These are phyloP conservation scores for Hydroisotoma schaefferi DNA, from an alignment of 2,888 invertebrate species.

Conservation along the genomic window DNA sequence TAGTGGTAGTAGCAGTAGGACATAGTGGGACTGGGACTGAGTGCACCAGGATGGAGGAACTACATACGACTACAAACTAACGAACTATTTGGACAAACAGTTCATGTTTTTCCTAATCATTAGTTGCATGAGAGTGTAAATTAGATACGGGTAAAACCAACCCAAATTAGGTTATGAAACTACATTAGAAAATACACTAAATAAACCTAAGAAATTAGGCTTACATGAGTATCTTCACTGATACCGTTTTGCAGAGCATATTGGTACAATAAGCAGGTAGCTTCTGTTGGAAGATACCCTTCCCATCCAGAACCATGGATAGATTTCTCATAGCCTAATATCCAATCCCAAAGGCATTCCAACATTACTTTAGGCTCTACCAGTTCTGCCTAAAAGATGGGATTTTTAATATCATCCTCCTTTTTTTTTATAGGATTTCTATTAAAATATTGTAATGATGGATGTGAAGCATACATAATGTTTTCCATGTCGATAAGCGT, in stretches of 20 bases:
- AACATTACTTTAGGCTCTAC: constrained; percentile 38
- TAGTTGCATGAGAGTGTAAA: too few relatives aligned
- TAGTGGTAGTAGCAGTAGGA: too few relatives aligned
- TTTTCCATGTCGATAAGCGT: constrained; percentile 43
- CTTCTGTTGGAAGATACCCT: constrained; percentile 40
- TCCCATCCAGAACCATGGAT: constrained; percentile 30
- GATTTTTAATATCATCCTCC: constrained; percentile 7
- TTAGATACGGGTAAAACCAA: too few relatives aligned
- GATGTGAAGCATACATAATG: constrained; percentile 35
- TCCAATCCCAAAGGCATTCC: constrained; percentile 42
- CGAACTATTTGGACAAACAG: too few relatives aligned
- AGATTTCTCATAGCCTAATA: constrained; percentile 21
- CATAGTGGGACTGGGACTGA: too few relatives aligned
- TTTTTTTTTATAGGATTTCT: constrained; percentile 5
- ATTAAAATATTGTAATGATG: neutral
- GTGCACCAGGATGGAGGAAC: too few relatives aligned
- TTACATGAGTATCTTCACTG: constrained; percentile 43
- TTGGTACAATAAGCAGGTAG: constrained; percentile 42
- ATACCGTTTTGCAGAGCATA: constrained; percentile 46
- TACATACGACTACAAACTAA: too few relatives aligned
- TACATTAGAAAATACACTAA: too few relatives aligned
- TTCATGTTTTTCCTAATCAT: too few relatives aligned
- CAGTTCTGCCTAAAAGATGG: constrained; percentile 25
- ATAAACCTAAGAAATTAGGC: too few relatives aligned
- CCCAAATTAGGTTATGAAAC: too few relatives aligned